Base-by-base conservation (phyloP, 2,888 invertebrate species). In the Acleris cristana region DNA sequence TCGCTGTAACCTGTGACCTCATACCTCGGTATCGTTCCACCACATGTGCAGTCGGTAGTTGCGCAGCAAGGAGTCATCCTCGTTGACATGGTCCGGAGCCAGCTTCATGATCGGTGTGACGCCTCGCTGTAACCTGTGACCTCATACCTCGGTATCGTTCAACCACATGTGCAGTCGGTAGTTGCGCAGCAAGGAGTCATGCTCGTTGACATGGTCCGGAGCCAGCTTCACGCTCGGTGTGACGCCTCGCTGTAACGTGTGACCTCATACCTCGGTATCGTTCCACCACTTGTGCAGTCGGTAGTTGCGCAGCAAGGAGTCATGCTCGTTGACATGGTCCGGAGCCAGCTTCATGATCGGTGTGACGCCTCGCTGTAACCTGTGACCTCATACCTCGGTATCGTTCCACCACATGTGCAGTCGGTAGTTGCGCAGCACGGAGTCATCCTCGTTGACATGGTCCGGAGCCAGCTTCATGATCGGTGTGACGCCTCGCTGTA, bases 361-460 rank as follows among this genome's bases (percentile, higher is more conserved):
- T 96, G 98, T 97, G 59, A 99, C 98, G n/a, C 99, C 99, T 61
- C 98, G 95, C 67, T 26, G 26, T 26, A 26, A 26, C 6, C n/a
- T 2, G 7, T 7, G 30, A 30, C 30, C 10, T 40, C 40, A 40
- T 40, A 98, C 98, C 96, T n/a, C n/a, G n/a, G n/a, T n/a, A n/a
- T n/a, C n/a, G n/a, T 98, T 98, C 97, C 97, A 98, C 95, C 97
- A 97, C 96, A 99, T 98, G 83, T 97, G 97, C 60, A 99, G 94
- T 58, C 97, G 94, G 87, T 98, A 98, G 88, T 98, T 97, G 74
- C 96, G 94, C 62, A 99, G 94, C 70, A 99, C 96, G 62, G 95
- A 94, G 63, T 96, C 96, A 84, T 98, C 97, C 80, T 97, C 97
- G 90, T 99, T 99, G 78, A 99, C 98, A 91, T 99, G 98, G 82